These are phyloP conservation scores for Polypterus senegalus DNA, from an alignment of 2,113 vertebrate species.

Conservation along the genomic window DNA sequence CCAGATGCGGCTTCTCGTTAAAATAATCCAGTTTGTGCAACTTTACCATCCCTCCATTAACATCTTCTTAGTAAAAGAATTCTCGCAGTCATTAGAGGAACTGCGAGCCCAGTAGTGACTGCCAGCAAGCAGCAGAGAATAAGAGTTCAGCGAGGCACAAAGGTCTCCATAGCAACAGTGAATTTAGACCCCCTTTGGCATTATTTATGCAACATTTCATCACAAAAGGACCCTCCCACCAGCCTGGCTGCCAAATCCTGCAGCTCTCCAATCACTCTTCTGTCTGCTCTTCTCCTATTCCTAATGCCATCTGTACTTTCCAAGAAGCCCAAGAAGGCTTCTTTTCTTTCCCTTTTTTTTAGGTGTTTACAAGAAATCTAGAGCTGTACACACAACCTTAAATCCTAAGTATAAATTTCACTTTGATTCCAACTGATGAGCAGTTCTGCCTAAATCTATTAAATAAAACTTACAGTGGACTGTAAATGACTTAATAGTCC, in stretches of 20 bases:
- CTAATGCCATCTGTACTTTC: constrained; percentile 34
- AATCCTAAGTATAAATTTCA: constrained; percentile 11
- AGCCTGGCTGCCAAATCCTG: constrained; percentile 47
- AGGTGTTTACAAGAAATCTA: constrained; percentile 16
- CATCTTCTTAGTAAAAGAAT: constrained; percentile 24
- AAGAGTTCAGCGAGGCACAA: constrained; percentile 78
- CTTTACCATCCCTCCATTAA: constrained; percentile 20
- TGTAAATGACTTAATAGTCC: too few relatives aligned
- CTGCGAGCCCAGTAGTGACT: constrained; percentile 33
- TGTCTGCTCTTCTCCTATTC: constrained; percentile 20
- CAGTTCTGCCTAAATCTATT: too few relatives aligned
- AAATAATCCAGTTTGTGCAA: constrained; percentile 17
- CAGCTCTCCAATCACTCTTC: constrained; percentile 35
- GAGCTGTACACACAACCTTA: constrained; percentile 10
- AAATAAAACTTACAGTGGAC: too few relatives aligned
- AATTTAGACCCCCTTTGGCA: constrained; percentile 68
- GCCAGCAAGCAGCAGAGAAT: constrained; percentile 41
- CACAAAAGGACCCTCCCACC: constrained; percentile 73
- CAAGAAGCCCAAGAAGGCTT: constrained; percentile 1
- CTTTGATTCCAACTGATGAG: too few relatives aligned
- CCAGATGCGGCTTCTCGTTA: constrained; percentile 17
- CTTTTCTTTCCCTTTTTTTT: background rate
- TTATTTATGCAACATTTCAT: constrained; percentile 83
- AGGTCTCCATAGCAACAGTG: constrained; percentile 85
- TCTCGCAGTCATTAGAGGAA: constrained; percentile 32